These are phyloP conservation scores for Microcebus tavaratra DNA, from an alignment of 2,113 vertebrate species.

Conservation along the genomic window DNA sequence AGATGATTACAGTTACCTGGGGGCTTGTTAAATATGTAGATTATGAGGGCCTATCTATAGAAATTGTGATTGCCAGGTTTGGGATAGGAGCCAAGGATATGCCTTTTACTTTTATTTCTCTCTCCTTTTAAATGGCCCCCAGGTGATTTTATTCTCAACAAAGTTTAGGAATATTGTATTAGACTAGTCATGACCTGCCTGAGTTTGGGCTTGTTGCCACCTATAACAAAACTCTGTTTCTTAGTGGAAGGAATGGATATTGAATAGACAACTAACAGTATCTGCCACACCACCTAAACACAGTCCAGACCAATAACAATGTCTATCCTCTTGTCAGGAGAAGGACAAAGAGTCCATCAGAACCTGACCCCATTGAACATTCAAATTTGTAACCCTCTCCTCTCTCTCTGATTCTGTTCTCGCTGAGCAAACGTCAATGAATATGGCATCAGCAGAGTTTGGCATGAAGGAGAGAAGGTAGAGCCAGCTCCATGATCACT, in stretches of 20 bases:
- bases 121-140: background rate
- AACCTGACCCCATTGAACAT: constrained; percentile 1
- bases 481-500: background rate
- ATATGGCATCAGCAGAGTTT: background rate
- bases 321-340: background rate
- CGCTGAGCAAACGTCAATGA: background rate
- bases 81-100: background rate
- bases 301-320: background rate
- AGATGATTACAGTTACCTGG: background rate
- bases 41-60: background rate
- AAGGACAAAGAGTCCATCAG: background rate
- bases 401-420: constrained; percentile 1
- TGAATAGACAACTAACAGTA: background rate
- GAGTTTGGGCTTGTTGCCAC: background rate
- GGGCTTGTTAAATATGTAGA: background rate
- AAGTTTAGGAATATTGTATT: background rate
- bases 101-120: background rate
- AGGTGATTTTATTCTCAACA: background rate
- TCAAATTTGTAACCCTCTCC: background rate
- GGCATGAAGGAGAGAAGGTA: background rate
- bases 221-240: background rate
- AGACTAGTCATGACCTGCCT: background rate
- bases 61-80: background rate
- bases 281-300: background rate
- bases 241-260: background rate